Evolutionary conservation across 2,797 vertebrate species (phyloP).

Genomic region (Oreonectes daqikongensis): DNA sequence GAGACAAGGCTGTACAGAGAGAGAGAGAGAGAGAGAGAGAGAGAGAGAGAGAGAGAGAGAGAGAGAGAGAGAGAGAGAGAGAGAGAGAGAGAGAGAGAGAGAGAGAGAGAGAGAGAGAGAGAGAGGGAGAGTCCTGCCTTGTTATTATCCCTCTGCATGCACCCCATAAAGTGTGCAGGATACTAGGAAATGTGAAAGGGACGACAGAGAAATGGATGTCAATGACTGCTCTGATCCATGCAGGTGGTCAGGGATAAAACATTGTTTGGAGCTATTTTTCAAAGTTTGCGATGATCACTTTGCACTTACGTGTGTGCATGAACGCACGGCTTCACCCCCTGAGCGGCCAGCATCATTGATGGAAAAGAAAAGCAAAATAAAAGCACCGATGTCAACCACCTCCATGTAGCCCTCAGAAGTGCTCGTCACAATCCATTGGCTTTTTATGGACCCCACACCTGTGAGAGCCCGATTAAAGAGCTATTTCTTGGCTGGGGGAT

Average conservation of each 20-base stretch:
- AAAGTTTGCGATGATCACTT: slow-evolving; percentile 56
- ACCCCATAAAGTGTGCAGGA: slow-evolving; percentile 33
- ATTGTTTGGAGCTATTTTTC: slow-evolving; percentile 42
- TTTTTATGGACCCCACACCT: slow-evolving; percentile 60
- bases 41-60: no score
- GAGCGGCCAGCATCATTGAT: slow-evolving; percentile 24
- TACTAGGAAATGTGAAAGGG: slow-evolving; percentile 32
- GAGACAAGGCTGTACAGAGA: slow-evolving; percentile 34
- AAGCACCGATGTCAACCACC: slow-evolving; percentile 38
- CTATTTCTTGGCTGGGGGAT: slow-evolving; percentile 34
- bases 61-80: no score
- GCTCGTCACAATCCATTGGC: slow-evolving; percentile 54
- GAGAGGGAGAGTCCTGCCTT: slow-evolving; percentile 12
- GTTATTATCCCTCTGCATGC: slow-evolving; percentile 46
- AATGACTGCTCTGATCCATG: slow-evolving; percentile 24
- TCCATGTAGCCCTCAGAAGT: slow-evolving; percentile 37
- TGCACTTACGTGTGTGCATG: slow-evolving; percentile 49
- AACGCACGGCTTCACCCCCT: slow-evolving; percentile 46
- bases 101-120: no score
- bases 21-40: no score
- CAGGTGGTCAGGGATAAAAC: slow-evolving; percentile 46
- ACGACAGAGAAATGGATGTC: slow-evolving; percentile 19
- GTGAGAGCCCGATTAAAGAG: slow-evolving; percentile 35
- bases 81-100: no score
- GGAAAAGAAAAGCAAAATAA: slow-evolving; percentile 40